A percentile compares a stretch with the other conserved stretches of the same genome.
These are phyloP conservation scores for Gorsachius magnificus DNA, from an alignment of 2,797 vertebrate genomes.

Conservation along the genomic window DNA sequence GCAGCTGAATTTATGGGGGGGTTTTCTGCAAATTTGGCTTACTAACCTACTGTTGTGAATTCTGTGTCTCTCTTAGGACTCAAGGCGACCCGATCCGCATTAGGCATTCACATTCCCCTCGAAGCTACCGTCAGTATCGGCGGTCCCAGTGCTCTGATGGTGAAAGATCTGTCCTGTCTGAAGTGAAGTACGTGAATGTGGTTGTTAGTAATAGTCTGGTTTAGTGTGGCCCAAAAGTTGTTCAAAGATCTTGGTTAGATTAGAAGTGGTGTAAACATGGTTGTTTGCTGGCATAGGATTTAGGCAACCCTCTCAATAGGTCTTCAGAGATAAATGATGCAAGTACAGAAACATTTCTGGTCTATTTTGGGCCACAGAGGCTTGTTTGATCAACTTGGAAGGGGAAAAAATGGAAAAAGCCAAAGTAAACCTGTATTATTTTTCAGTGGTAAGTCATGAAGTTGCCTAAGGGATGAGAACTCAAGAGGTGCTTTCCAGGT, in stretches of 20 bases:
- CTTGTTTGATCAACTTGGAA: not conserved
- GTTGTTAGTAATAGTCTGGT: not conserved
- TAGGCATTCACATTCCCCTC: conserved; percentile 86
- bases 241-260: not conserved
- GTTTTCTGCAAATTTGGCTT: not conserved
- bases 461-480: not conserved
- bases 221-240: not conserved
- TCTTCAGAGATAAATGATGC: not conserved
- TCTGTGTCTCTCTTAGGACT: conserved; percentile 74
- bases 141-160: conserved; percentile 88
- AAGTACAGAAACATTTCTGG: not conserved
- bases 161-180: conserved; percentile 87
- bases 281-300: not conserved
- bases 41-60: not conserved
- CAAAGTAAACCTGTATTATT: not conserved
- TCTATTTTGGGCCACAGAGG: not conserved
- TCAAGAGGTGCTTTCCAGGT: not conserved
- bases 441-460: not conserved
- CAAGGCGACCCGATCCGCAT: conserved; percentile 88
- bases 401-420: not conserved
- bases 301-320: not conserved
- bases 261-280: not conserved
- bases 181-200: conserved; percentile 83
- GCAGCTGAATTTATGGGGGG: not conserved
- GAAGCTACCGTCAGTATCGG: conserved; percentile 86